Evolutionary conservation across 2,888 invertebrate species (phyloP).

Genomic region (Brachylomia viminalis): DNA sequence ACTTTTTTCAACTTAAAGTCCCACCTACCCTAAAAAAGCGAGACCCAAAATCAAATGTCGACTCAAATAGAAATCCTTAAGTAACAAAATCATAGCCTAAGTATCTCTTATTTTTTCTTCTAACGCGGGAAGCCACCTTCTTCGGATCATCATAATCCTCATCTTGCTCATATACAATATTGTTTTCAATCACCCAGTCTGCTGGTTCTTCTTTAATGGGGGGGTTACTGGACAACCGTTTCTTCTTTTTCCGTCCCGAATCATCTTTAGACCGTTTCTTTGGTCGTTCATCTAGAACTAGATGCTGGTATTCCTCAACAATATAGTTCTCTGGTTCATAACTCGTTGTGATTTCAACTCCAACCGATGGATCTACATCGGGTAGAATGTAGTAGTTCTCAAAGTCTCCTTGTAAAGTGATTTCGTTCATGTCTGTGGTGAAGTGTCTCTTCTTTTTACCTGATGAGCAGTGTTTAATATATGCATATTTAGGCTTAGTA

Average conservation of each 20-base stretch:
- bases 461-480: slow-evolving; percentile 82
- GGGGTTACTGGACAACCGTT: slow-evolving; percentile 68
- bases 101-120: slow-evolving; percentile 89
- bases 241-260: slow-evolving; percentile 76
- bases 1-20: slow-evolving; percentile 1
- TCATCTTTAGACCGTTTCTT: slow-evolving; percentile 78
- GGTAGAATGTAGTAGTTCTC: slow-evolving; percentile 88
- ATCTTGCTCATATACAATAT: slow-evolving; percentile 80
- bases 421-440: slow-evolving; percentile 85
- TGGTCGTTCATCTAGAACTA: slow-evolving; percentile 82
- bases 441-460: slow-evolving; percentile 87
- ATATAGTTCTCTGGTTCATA: slow-evolving; percentile 87
- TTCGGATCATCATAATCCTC: slow-evolving; percentile 83
- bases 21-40: slow-evolving; percentile 26
- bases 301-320: slow-evolving; percentile 83
- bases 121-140: slow-evolving; percentile 80
- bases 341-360: slow-evolving; percentile 85
- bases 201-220: slow-evolving; percentile 74
- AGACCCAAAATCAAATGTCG: slow-evolving; percentile 65
- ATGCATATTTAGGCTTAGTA: slow-evolving; percentile 83
- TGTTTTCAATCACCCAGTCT: slow-evolving; percentile 85
- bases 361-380: slow-evolving; percentile 85
- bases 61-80: slow-evolving; percentile 89
- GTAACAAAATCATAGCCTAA: slow-evolving; percentile 87
- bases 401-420: slow-evolving; percentile 84